These are phyloP conservation scores for Aegypius monachus DNA, from an alignment of 2,113 vertebrate genomes.

Conservation along the genomic window DNA sequence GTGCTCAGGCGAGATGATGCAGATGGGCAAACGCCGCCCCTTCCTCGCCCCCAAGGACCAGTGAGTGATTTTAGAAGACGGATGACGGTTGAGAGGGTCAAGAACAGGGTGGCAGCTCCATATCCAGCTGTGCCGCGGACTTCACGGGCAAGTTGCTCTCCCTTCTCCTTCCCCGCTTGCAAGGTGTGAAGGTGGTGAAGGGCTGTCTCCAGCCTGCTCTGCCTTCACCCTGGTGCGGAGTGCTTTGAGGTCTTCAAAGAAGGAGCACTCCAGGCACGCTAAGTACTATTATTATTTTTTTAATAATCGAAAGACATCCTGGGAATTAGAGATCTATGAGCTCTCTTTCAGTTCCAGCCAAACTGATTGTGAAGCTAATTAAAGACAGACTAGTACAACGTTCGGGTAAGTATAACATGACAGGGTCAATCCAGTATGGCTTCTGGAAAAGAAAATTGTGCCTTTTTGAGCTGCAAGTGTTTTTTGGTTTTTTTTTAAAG, in stretches of 20 bases:
- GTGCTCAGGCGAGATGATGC: accelerated
- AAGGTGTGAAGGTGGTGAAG: neutral
- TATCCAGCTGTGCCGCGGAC: neutral
- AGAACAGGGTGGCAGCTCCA: neutral
- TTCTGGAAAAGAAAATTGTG: conserved; percentile 11
- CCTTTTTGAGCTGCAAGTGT: neutral
- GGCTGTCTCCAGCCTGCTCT: neutral
- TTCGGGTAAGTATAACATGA: conserved; percentile 2
- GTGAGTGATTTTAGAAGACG: neutral
- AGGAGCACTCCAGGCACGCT: neutral
- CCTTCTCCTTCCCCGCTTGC: neutral
- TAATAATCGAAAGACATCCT: conserved; percentile 23
- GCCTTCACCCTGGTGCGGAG: neutral
- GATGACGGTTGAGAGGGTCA: neutral
- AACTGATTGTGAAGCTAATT: conserved; percentile 53
- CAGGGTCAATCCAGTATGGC: conserved; percentile 39
- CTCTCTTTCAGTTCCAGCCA: conserved; percentile 18
- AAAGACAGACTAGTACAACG: conserved; percentile 12
- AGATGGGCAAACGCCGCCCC: neutral
- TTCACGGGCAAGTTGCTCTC: neutral
- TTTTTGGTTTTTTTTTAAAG: neutral
- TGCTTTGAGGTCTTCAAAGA: neutral
- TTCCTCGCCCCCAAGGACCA: neutral
- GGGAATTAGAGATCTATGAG: conserved; percentile 42
- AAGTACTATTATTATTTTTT: conserved; percentile 40